These are phyloP conservation scores for Brachionus angularis DNA, from an alignment of 1,140 invertebrate genomes.

Conservation along the genomic window DNA sequence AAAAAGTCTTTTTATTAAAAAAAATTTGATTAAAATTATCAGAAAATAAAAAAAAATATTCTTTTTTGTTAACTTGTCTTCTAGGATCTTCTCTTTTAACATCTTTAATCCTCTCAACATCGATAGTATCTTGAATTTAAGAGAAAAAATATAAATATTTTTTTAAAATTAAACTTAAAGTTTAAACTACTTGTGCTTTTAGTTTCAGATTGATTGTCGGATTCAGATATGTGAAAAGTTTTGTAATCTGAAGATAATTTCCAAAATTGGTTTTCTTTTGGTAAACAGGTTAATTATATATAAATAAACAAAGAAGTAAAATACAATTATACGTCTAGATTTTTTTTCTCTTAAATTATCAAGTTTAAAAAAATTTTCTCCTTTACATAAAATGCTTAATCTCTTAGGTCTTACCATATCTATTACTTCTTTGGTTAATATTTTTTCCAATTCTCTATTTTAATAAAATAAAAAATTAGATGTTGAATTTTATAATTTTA, in stretches of 20 bases:
- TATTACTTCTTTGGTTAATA: slow-evolving; percentile 1
- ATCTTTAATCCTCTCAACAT: slow-evolving; percentile 18
- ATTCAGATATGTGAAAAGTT: slow-evolving; percentile 32
- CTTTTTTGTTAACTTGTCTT: too few relatives aligned
- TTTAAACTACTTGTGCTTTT: slow-evolving; percentile 13
- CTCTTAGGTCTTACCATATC: background rate
- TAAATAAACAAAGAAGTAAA: background rate
- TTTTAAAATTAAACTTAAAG: background rate
- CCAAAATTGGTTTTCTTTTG: slow-evolving; percentile 38
- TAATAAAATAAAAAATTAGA: background rate
- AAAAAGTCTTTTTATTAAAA: background rate
- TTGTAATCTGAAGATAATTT: slow-evolving; percentile 14
- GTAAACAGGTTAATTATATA: too few relatives aligned
- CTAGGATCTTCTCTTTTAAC: slow-evolving; percentile 24
- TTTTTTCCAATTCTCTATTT: slow-evolving; percentile 26
- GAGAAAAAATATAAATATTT: background rate
- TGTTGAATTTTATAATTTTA: background rate
- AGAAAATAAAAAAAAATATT: too few relatives aligned
- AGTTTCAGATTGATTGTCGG: slow-evolving; percentile 3
- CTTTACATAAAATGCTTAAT: slow-evolving; percentile 19
- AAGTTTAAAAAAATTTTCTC: slow-evolving; percentile 17
- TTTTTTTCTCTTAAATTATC: slow-evolving; percentile 18
- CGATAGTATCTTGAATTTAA: slow-evolving; percentile 10
- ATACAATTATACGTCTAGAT: slow-evolving; percentile 8
- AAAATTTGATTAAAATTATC: background rate